Evolutionary conservation across 2,888 invertebrate genomes (phyloP), one percentile per base, ranked within the genome.

Genomic region (Drosophila villosipedis): DNA sequence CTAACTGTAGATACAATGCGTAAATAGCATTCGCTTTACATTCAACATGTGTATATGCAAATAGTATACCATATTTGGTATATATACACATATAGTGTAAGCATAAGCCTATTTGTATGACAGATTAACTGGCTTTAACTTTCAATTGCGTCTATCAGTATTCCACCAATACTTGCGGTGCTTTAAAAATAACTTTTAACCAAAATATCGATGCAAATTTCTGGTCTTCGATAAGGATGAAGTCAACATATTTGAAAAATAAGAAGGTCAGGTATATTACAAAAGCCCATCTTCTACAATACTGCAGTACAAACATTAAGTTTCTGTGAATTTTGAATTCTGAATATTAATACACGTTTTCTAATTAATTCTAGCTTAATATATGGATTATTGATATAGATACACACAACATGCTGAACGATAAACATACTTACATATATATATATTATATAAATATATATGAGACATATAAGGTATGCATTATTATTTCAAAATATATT

Each of bases 1-100:
- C 78, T 84, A 83, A 81, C 83, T 83, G 83, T 76, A 76, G 63
- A 78, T 80, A 84, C 78, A 87, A 79, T 69, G 79, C 71, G 71
- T 71, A 75, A 74, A 73, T 70, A 78, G 78, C 68, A 54, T 68
- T 64, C 66, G 65, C 43, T 66, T 59, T 68, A 68, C 50, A 67
- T 63, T 57, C 39, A 61, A 60, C 41, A 62, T 33, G 3, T 28
- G 28, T 28, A 61, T 47, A 25, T 47, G 47, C 47, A 47, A 47
- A 47, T 47, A 16, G 7, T 22, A 47, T 25, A 4, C 16, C 19
- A 39, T 7, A 39, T 39, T 19, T 19, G 1, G 7, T 25, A 22
- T 25, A 33, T 35, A 16, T 35, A 54, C 2, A 33, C 28, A 22
- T 25, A 35, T 35, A 6, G 55, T 4, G 16, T 16, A 19, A 41